Conservation (phyloP, 2,888 invertebrate species). For the Apamea epomidion region DNA sequence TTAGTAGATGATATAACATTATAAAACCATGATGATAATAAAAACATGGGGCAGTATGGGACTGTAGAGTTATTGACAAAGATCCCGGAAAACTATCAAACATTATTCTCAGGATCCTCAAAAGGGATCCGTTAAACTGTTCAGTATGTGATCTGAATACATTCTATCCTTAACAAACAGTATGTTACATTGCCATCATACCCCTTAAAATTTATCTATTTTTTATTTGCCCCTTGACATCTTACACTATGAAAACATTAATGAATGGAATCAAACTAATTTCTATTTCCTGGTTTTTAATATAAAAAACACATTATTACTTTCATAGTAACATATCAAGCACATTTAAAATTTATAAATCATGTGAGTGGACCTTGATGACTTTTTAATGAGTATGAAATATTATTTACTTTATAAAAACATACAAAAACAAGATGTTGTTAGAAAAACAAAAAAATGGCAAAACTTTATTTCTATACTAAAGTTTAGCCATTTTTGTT, state of each 20-base stretch:
- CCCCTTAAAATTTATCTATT: background rate
- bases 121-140: background rate
- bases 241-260: background rate
- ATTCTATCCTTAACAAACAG: background rate
- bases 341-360: background rate
- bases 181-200: slow-evolving; percentile 17
- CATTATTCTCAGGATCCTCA: background rate
- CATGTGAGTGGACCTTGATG: slow-evolving; percentile 6
- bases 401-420: background rate
- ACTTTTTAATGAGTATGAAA: background rate
- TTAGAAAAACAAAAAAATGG: background rate
- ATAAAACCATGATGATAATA: slow-evolving; percentile 12
- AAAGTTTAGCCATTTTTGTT: background rate
- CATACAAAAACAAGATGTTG: slow-evolving; percentile 5
- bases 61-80: background rate
- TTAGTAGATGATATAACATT: slow-evolving; percentile 58
- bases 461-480: background rate
- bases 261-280: background rate
- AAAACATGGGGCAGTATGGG: background rate
- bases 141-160: background rate
- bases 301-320: background rate
- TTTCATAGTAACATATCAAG: background rate
- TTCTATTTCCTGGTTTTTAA: background rate
- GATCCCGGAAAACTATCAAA: background rate
- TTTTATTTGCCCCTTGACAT: slow-evolving; percentile 6